phyloP scores from a whole-genome alignment of 2,113 vertebrate species.

The Cichladusa arquata region DNA sequence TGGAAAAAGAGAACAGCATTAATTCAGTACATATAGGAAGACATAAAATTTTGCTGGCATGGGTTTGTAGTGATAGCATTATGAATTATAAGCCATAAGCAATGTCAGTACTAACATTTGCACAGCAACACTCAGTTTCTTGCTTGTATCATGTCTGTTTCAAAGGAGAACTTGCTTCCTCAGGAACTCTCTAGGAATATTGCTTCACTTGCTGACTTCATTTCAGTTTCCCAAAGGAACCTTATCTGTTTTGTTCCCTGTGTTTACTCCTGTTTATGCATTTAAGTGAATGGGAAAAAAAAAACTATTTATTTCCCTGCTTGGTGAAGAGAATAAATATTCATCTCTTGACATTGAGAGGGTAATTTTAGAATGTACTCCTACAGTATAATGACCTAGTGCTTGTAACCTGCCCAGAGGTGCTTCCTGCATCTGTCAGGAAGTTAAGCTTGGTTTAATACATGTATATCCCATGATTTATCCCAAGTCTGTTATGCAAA shows the following conservation, averaged over 20 bases:
- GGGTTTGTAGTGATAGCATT: background rate
- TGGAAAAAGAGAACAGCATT: background rate
- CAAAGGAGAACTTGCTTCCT: background rate
- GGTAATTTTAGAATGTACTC: background rate
- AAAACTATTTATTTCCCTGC: background rate
- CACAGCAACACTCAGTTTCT: background rate
- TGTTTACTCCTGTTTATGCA: background rate
- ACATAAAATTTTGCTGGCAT: background rate
- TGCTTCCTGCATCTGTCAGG: background rate
- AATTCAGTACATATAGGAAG: background rate
- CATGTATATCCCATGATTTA: background rate
- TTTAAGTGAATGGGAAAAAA: background rate
- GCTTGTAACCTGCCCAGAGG: background rate
- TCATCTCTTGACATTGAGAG: background rate
- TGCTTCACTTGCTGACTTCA: background rate
- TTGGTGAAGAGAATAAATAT: background rate
- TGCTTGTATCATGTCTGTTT: background rate
- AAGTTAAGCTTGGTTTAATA: background rate
- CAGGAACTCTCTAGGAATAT: background rate
- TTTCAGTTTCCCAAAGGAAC: background rate
- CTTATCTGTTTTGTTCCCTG: rapidly evolving
- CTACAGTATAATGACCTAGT: background rate
- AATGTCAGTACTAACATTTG: background rate
- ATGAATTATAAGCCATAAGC: background rate
- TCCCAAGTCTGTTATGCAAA: background rate